Base-by-base conservation (phyloP, 2,797 vertebrate genomes). In the Sphenopsis melanotis region DNA sequence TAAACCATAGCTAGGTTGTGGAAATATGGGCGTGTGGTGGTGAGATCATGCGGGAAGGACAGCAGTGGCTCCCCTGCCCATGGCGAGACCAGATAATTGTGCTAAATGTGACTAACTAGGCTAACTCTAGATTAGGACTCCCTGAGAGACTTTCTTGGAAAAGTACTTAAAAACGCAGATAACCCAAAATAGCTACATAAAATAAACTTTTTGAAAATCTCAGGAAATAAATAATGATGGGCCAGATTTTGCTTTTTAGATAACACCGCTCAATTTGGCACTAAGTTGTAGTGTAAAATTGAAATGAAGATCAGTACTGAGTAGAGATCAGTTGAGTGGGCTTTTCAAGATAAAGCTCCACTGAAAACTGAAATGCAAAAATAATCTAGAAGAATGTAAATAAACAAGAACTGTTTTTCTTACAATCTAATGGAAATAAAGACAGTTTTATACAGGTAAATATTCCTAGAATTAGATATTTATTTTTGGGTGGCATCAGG, bases 11-110 rank as follows among this genome's bases (percentile, higher is more conserved):
- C 6, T 68, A 50, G 4, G 6, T 12, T 66, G 15, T 46, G 26
- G 44, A 49, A 16, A 11, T 39, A 36, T 2, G 2, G 2, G 1
- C 5, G 3, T 42, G n/a, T 24, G 19, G 3, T 46, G 8, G 6
- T 32, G 18, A 75, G 23, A 34, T 0, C 2, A 2, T 32, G 11
- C 4, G 57, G 36, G 21, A 49, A 56, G 63, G 16, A 55, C 20
- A 42, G 6, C 0, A 0, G 14, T 41, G 15, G 29, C 8, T 66
- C 15, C 26, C 34, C 36, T 71, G 64, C 18, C 57, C 3, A 2
- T 12, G 11, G 14, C 7, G 11, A 75, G 11, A 32, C 3, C 20
- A 56, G 10, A 16, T 44, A 7, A 4, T 41, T 64, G 14, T 56
- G 60, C 8, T 47, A 37, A 56, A 52, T 7, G 10, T 24, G 29